These are phyloP conservation scores for Erebia ligea DNA, from an alignment of 2,888 invertebrate genomes.

Conservation along the genomic window DNA sequence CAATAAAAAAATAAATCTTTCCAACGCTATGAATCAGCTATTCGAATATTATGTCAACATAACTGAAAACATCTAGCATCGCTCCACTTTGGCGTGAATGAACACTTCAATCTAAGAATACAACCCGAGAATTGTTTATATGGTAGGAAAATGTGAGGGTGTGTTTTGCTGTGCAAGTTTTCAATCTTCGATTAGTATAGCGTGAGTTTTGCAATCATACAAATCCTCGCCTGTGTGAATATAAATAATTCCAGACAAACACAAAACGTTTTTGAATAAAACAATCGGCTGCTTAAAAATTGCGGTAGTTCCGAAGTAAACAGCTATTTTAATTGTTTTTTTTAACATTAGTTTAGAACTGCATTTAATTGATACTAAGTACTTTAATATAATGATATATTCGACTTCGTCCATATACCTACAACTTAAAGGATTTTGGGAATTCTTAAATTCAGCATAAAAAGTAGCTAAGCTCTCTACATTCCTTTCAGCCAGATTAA, in stretches of 20 bases:
- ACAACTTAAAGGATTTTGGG: too few relatives aligned
- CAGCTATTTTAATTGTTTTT: background rate
- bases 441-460: too few relatives aligned
- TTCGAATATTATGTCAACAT: constrained; percentile 34
- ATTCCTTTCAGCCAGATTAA: too few relatives aligned
- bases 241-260: background rate
- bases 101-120: constrained; percentile 39
- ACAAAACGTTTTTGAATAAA: background rate
- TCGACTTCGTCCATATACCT: too few relatives aligned
- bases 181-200: constrained; percentile 22
- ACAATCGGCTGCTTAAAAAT: background rate
- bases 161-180: constrained; percentile 22
- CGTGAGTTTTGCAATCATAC: constrained; percentile 15
- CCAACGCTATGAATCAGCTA: constrained; percentile 18
- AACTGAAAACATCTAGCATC: constrained; percentile 32
- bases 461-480: too few relatives aligned
- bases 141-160: constrained; percentile 9
- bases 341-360: too few relatives aligned
- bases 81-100: constrained; percentile 34
- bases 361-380: too few relatives aligned
- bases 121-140: constrained; percentile 28
- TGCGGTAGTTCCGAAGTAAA: background rate
- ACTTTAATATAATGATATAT: too few relatives aligned
- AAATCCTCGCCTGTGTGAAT: background rate
- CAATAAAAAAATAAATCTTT: constrained; percentile 28